Evolutionary conservation across 1,140 invertebrate species (phyloP).

Genomic region (Drosophila pectinifera): DNA sequence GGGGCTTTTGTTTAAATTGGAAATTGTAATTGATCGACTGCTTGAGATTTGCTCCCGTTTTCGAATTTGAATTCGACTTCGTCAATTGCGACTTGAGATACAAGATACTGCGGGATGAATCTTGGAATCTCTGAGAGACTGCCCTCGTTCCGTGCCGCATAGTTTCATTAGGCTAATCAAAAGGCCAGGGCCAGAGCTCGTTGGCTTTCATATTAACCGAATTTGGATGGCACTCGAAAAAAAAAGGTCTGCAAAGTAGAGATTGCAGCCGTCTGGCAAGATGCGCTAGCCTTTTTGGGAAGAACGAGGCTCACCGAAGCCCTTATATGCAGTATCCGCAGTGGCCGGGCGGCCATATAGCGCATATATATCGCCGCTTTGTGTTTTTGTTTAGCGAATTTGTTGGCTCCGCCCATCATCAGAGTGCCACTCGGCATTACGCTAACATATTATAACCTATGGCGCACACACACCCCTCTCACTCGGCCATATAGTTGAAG

Average conservation of each 20-base stretch:
- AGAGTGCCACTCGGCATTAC: slow-evolving; percentile 79
- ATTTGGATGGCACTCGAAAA: slow-evolving; percentile 65
- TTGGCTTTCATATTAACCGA: slow-evolving; percentile 70
- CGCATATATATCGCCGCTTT: slow-evolving; percentile 33
- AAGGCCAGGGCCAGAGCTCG: slow-evolving; percentile 44
- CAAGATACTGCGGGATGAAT: neutral
- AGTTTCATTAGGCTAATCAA: slow-evolving; percentile 83
- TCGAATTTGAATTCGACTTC: slow-evolving; percentile 67
- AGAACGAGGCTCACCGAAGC: slow-evolving; percentile 12
- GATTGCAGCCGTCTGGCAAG: slow-evolving; percentile 57
- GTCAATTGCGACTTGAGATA: slow-evolving; percentile 56
- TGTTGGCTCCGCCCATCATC: slow-evolving; percentile 82
- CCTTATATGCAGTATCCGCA: slow-evolving; percentile 64
- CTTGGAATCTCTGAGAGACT: too few relatives aligned
- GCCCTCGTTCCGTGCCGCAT: slow-evolving; percentile 57
- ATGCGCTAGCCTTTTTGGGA: slow-evolving; percentile 66
- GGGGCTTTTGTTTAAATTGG: slow-evolving; percentile 69
- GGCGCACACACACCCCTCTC: slow-evolving; percentile 40
- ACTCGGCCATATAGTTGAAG: slow-evolving; percentile 67
- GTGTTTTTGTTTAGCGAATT: slow-evolving; percentile 78
- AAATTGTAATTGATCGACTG: slow-evolving; percentile 83
- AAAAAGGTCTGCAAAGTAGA: slow-evolving; percentile 20
- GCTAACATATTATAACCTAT: slow-evolving; percentile 82
- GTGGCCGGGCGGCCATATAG: slow-evolving; percentile 21
- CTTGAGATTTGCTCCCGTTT: slow-evolving; percentile 71